Base-by-base conservation (phyloP, 2,888 invertebrate species). In the Antheraea yamamai region DNA sequence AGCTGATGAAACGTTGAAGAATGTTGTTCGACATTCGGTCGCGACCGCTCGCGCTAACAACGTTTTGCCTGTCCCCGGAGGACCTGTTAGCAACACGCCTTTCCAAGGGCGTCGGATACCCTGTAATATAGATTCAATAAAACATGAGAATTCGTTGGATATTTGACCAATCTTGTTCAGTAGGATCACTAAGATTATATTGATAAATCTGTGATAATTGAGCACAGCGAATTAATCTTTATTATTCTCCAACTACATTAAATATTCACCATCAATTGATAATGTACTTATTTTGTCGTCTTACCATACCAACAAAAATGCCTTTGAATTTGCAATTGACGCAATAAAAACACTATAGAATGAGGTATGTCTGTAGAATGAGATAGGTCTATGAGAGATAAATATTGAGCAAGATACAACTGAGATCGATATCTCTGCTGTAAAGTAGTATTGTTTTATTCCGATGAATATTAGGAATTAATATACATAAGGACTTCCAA, bases 1-100 rank as follows among this genome's bases (percentile, higher is more conserved):
- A 0, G 98, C 97, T 0, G 98, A 97, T 0, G 98, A 97, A 0
- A 98, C 97, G 87, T 98, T 97, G 90, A 98, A 98, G 92, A 98
- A 98, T 0, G 98, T 98, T 0, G 98, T 97, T 72, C 97, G 96
- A 87, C 98, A 98, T 89, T 98, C 98, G 0, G 98, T 98, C 30
- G 98, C 98, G 20, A 98, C 98, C 0, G 98, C 98, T 82, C 98
- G 96, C 1, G 98, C 98, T 78, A 98, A 91, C 92, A 98, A 95
- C 0, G 98, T 98, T 89, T 98, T 98, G 0, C 98, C 97, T 0
- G 97, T 97, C 58, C 97, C 97, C 0, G 97, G 97, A 0, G 96
- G 96, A 0, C 96, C 96, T 0, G 96, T 96, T 87, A 96, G 95
- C 55, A 96, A 86, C 0, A 96, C 96, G 8, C 96, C 97, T 89